Base-by-base conservation (phyloP, 2,888 invertebrate genomes). In the Choristoneura rosaceana region DNA sequence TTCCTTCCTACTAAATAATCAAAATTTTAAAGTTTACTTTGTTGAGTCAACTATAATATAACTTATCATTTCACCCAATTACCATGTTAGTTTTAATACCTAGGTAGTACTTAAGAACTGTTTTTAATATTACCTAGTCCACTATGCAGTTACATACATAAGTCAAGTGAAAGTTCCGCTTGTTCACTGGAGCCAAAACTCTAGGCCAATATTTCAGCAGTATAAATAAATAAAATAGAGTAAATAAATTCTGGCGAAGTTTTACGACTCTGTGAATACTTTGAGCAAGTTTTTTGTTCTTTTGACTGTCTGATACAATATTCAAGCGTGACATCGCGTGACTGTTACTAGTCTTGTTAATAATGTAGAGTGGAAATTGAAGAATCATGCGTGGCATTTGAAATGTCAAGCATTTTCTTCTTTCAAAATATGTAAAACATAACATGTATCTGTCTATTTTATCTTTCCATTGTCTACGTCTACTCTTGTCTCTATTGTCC, bases 261-360 rank as follows among this genome's bases (percentile, higher is more conserved):
- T 59, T 34, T 34, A 50, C 41, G 38, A 12, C 14, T 65, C 12
- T 12, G 47, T 17, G 15, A 41, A 62, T n/a, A 14, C 12, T 45
- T 69, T n/a, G 33, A 52, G 9, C 34, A 15, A 34, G 38, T 10
- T n/a, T 63, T 65, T 55, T 67, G 61, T 12, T 2, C 15, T 17
- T 59, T n/a, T 69, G 38, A 17, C 25, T 52, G 52, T 33, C 34
- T 45, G 59, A 64, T 69, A 64, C 12, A 73, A 73, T 60, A 73
- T 64, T 73, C 58, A 64, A 52, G 41, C 68, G 68, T 67, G 41
- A 62, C 58, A 41, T 71, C 63, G 68, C 73, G 64, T 69, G 69
- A 69, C 69, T 50, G 52, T 50, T 64, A 60, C 64, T 63, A 33
- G 38, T 25, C 15, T 55, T 12, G 55, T 73, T 59, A 59, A 73